Evolutionary conservation across 1,140 invertebrate species (phyloP), one percentile per base, ranked within the genome.

Genomic region (Coptotermes formosanus): DNA sequence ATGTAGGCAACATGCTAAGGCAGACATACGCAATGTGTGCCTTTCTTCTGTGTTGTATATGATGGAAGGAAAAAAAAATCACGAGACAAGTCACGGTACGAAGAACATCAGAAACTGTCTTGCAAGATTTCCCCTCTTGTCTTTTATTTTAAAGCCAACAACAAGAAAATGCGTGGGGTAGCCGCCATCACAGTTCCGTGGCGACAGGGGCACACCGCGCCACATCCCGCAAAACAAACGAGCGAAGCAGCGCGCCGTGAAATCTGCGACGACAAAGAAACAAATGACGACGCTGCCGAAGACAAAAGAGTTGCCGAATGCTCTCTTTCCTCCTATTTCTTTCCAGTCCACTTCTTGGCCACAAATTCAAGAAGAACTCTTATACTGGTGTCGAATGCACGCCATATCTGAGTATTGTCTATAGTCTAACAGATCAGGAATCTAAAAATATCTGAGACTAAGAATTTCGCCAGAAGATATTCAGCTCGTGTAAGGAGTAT

Each of bases 231-330:
- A 75, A 75, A 75, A 75, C 64, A 75, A 75, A 75, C 64, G 64
- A 75, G 64, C 25, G n/a, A 30, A 6, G 64, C 64, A 75, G 64
- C n/a, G 64, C 64, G n/a, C 64, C 64, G 64, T 75, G 64, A 75
- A 75, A 75, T 75, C 64, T 75, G 64, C 64, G 64, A 75, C 64
- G 64, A 75, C 64, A 75, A 75, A 75, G 64, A 75, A 75, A 75
- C 64, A 75, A 75, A 75, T 75, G 64, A 75, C 64, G 25, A 30
- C n/a, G 52, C 16, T 55, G n/a, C 64, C 64, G 64, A 75, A 75
- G 64, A 75, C 64, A 75, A 75, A 75, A 75, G 64, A 75, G 7
- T 75, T 75, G n/a, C 64, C 64, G n/a, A 75, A 75, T 16, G 25
- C n/a, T 75, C 0, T 75, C 64, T 75, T 75, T 30, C 64, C 14